phyloP scores from a whole-genome alignment of 2,888 invertebrate genomes.

The Augochlorella aurata region DNA sequence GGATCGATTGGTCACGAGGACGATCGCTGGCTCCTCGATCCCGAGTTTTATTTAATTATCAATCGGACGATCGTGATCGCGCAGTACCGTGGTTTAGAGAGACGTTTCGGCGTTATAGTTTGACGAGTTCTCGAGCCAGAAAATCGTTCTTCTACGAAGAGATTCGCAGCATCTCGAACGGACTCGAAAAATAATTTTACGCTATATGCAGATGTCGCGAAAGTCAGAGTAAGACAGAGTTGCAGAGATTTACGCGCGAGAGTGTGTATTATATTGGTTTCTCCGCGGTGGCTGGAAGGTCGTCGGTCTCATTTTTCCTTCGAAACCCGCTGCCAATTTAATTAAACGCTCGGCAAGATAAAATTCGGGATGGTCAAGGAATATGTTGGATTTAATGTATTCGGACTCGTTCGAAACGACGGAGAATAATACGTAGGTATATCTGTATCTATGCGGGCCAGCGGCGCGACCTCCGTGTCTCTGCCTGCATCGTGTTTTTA shows the following conservation, averaged over 20 bases:
- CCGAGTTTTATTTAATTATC: slow-evolving; percentile 52
- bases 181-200: no score
- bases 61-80: slow-evolving; percentile 38
- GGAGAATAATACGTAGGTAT: no score
- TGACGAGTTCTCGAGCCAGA: neutral
- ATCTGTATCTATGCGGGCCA: slow-evolving; percentile 4
- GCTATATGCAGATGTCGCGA: no score
- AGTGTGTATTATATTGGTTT: no score
- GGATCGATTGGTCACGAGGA: slow-evolving; percentile 55
- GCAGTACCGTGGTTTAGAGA: neutral
- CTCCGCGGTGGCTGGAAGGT: neutral
- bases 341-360: neutral
- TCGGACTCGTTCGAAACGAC: neutral
- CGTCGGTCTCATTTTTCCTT: neutral
- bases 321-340: neutral
- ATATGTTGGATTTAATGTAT: neutral
- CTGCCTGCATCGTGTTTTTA: slow-evolving; percentile 33
- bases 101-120: neutral
- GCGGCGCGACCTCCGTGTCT: slow-evolving; percentile 9
- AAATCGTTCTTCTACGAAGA: neutral
- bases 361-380: neutral
- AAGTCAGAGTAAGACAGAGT: no score
- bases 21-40: slow-evolving; percentile 26
- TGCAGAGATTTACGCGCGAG: no score
- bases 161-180: neutral